A percentile compares a stretch with the other conserved stretches of the same genome.
Evolutionary conservation across 1,140 invertebrate species (phyloP).

Genomic region (Drosophila nigromelanica): DNA sequence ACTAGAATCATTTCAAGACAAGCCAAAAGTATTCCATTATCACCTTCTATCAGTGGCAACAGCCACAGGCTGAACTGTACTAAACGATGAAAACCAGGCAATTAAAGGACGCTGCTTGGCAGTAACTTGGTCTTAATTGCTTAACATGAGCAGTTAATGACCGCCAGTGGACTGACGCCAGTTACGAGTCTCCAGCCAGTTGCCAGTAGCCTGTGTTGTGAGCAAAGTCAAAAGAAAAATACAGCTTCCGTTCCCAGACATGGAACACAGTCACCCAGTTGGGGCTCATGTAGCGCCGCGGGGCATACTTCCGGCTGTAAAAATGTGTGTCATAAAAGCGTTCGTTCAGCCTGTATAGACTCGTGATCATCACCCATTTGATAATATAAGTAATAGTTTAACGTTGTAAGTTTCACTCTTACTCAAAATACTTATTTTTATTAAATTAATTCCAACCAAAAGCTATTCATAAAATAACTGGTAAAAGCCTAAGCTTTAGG

Average conservation of each 20-base stretch:
- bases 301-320: conserved; percentile 71
- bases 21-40: too few species aligned
- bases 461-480: background rate
- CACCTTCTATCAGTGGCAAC: background rate
- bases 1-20: too few species aligned
- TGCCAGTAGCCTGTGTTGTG: background rate
- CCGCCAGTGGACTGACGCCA: conserved; percentile 34
- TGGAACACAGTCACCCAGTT: conserved; percentile 31
- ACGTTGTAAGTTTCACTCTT: conserved; percentile 1
- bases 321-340: conserved; percentile 72
- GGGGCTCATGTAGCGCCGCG: conserved; percentile 43
- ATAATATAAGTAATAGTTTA: too few species aligned
- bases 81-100: background rate
- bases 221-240: conserved; percentile 35
- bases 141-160: conserved; percentile 63
- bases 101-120: conserved; percentile 8
- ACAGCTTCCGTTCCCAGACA: conserved; percentile 74
- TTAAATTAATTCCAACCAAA: too few species aligned
- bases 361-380: too few species aligned
- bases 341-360: background rate
- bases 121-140: conserved; percentile 55
- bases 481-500: too few species aligned
- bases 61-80: background rate
- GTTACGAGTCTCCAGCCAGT: conserved; percentile 5
- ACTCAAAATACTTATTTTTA: too few species aligned